A percentile compares a stretch with the other conserved stretches of the same genome.
These are phyloP conservation scores for Drosophila erecta DNA, from an alignment of 1,140 invertebrate species.

Conservation along the genomic window DNA sequence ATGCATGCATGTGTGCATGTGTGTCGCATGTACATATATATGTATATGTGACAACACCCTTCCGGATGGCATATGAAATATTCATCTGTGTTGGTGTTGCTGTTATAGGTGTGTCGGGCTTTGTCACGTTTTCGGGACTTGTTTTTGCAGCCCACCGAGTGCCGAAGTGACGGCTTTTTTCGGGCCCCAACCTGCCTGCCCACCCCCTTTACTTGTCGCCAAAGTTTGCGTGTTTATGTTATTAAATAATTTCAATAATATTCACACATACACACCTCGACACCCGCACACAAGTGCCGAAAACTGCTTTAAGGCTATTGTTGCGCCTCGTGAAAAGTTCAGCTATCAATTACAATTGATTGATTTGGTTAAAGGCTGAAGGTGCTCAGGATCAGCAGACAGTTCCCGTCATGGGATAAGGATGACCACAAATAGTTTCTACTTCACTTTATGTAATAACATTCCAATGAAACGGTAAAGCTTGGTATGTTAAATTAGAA, in stretches of 20 bases:
- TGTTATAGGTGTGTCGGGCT: constrained; percentile 57
- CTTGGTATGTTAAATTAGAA: no score
- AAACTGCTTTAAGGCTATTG: constrained; percentile 20
- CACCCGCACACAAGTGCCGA: constrained; percentile 8
- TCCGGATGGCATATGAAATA: constrained; percentile 54
- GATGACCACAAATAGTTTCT: no score
- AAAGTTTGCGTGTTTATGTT: constrained; percentile 70
- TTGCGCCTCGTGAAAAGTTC: constrained; percentile 22
- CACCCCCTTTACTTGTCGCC: constrained; percentile 36
- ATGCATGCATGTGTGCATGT: constrained; percentile 6
- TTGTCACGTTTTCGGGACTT: constrained; percentile 67
- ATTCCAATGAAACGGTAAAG: no score
- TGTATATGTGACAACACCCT: constrained; percentile 33
- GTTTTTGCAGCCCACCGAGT: constrained; percentile 39
- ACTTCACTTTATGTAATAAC: no score
- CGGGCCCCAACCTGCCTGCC: not conserved
- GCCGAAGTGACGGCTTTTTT: constrained; percentile 12
- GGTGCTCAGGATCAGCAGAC: not conserved
- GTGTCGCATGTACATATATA: constrained; percentile 5
- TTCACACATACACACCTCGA: constrained; percentile 51
- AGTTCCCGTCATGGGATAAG: not conserved
- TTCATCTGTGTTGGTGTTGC: constrained; percentile 42
- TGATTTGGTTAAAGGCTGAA: not conserved
- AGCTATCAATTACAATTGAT: constrained; percentile 22
- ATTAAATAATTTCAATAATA: constrained; percentile 76